phyloP scores from a whole-genome alignment of 1,140 invertebrate genomes.

The Zaprionus taronus region DNA sequence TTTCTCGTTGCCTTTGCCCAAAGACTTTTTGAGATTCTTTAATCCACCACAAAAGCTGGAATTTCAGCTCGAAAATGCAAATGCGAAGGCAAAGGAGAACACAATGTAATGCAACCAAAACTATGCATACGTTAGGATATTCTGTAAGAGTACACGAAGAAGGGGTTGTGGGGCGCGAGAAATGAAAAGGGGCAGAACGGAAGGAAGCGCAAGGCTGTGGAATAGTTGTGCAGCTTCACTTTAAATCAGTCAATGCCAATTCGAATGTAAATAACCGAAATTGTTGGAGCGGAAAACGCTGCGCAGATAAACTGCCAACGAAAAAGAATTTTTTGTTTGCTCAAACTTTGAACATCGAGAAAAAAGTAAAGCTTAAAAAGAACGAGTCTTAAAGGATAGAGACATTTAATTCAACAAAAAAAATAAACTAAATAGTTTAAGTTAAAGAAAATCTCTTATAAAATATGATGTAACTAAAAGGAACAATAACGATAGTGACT shows the following conservation, averaged over 20 bases:
- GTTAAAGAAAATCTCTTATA: no score
- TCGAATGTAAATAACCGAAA: conserved; percentile 55
- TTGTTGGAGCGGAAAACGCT: conserved; percentile 32
- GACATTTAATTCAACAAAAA: not conserved
- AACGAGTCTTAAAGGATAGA: not conserved
- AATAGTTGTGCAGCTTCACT: conserved; percentile 20
- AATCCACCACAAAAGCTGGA: conserved; percentile 1
- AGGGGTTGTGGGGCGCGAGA: not conserved
- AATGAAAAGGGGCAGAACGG: not conserved
- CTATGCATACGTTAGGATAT: conserved; percentile 14
- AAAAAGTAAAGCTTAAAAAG: conserved; percentile 1
- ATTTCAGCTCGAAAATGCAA: conserved; percentile 8
- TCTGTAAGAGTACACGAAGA: not conserved
- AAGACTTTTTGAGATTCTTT: not conserved
- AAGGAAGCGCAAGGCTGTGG: not conserved
- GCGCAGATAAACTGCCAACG: conserved; percentile 33
- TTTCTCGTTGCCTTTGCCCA: not conserved
- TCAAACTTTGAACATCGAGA: conserved; percentile 17
- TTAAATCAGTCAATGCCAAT: conserved; percentile 55
- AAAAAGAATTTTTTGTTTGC: conserved; percentile 22
- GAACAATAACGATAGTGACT: no score
- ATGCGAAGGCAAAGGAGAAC: not conserved
- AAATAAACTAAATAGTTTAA: not conserved
- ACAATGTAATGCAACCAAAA: conserved; percentile 15
- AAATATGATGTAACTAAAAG: no score